A percentile compares a stretch with the other conserved stretches of the same genome.
phyloP scores from a whole-genome alignment of 2,113 vertebrate genomes.

The Suncus etruscus region DNA sequence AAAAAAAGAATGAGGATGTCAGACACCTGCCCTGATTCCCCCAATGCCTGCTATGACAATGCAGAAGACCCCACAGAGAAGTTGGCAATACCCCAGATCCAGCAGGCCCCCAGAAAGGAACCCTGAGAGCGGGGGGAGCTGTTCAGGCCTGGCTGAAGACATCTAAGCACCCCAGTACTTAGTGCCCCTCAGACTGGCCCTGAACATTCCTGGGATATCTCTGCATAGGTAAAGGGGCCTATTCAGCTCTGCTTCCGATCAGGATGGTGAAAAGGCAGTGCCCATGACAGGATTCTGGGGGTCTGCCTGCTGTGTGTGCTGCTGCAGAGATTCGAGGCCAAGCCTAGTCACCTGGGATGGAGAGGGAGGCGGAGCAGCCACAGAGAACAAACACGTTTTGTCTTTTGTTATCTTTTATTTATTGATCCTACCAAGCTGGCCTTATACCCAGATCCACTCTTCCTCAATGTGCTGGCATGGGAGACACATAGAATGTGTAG shows the following conservation, averaged over 20 bases:
- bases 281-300: too few species aligned
- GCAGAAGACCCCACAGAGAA: background rate
- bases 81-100: background rate
- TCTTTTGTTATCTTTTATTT: slow-evolving; percentile 89
- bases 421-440: slow-evolving; percentile 92
- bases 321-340: too few species aligned
- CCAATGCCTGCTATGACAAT: too few species aligned
- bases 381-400: slow-evolving; percentile 55
- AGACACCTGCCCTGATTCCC: too few species aligned
- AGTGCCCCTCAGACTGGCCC: background rate
- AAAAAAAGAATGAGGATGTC: too few species aligned
- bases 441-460: slow-evolving; percentile 93
- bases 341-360: background rate
- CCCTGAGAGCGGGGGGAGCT: background rate
- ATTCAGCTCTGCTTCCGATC: background rate
- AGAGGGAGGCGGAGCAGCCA: slow-evolving; percentile 32
- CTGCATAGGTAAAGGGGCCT: too few species aligned
- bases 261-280: background rate
- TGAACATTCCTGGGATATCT: too few species aligned
- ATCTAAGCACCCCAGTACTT: background rate
- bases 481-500: slow-evolving; percentile 84
- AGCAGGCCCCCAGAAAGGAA: background rate
- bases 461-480: slow-evolving; percentile 86
- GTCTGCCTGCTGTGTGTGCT: too few species aligned
- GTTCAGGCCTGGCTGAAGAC: background rate